These are phyloP conservation scores for Sebastes reedi DNA, from an alignment of 2,797 vertebrate species.

Conservation along the genomic window DNA sequence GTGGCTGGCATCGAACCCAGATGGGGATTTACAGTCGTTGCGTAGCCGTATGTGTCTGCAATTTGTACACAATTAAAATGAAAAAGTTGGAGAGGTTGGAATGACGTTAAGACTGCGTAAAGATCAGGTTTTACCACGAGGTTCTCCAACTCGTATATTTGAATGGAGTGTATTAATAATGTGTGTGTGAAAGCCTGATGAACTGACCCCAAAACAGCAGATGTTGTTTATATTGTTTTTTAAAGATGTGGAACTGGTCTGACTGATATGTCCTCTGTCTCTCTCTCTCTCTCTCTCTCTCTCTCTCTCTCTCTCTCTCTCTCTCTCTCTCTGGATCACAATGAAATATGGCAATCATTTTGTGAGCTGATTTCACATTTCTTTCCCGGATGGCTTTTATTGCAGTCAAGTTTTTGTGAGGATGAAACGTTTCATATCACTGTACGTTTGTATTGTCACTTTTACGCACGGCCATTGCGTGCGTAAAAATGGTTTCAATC, in stretches of 20 bases:
- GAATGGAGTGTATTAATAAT: background rate
- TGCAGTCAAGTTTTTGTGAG: background rate
- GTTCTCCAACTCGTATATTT: background rate
- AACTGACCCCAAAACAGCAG: background rate
- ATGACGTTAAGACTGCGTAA: background rate
- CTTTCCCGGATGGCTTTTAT: background rate
- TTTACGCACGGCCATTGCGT: constrained; percentile 34
- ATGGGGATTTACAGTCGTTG: background rate
- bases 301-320: background rate
- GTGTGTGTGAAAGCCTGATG: background rate
- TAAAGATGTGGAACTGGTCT: background rate
- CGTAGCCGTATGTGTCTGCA: background rate
- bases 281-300: background rate
- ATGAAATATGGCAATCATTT: background rate
- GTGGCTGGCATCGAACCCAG: background rate
- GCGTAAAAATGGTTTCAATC: constrained; percentile 23
- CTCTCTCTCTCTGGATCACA: background rate
- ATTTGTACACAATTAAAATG: background rate
- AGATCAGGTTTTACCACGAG: background rate
- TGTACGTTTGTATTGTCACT: background rate
- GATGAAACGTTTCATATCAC: background rate
- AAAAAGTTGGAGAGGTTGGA: background rate
- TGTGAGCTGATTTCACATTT: background rate
- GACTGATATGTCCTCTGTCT: background rate
- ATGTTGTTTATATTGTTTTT: background rate